phyloP scores from a whole-genome alignment of 2,797 vertebrate species.

The Ficedula albicollis region DNA sequence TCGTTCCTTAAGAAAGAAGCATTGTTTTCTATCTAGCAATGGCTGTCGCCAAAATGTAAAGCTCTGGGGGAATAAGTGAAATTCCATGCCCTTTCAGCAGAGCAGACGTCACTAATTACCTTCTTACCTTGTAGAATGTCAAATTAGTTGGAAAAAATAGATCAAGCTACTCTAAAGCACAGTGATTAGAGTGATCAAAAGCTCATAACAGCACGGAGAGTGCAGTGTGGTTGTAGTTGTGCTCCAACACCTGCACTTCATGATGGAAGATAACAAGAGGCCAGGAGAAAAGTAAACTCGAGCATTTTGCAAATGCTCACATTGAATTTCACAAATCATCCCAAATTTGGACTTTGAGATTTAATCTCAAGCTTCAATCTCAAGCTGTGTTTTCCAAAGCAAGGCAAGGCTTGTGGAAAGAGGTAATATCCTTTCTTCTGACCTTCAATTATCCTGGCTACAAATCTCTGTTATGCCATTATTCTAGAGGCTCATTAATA shows the following conservation, averaged over 20 bases:
- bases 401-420: background rate
- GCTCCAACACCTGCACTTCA: background rate
- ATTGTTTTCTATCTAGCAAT: constrained; percentile 31
- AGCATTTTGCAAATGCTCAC: background rate
- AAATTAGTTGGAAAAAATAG: constrained; percentile 41
- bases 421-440: background rate
- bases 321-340: background rate
- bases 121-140: constrained; percentile 22
- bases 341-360: background rate
- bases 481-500: background rate
- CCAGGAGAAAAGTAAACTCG: background rate
- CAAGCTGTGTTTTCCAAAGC: background rate
- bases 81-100: background rate
- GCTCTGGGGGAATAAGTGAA: constrained; percentile 48
- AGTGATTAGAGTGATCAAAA: constrained; percentile 55
- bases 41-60: constrained; percentile 32
- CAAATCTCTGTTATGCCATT: background rate
- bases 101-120: constrained; percentile 9
- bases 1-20: constrained; percentile 15
- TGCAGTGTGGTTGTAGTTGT: background rate
- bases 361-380: background rate
- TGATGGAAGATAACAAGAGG: background rate
- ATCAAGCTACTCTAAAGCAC: constrained; percentile 26
- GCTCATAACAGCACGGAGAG: background rate
- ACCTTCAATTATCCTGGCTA: background rate